Percentiles rank a stretch among this genome's conserved stretches.
Evolutionary conservation across 2,797 vertebrate species (phyloP).

Genomic region (Intellagama lesueurii): DNA sequence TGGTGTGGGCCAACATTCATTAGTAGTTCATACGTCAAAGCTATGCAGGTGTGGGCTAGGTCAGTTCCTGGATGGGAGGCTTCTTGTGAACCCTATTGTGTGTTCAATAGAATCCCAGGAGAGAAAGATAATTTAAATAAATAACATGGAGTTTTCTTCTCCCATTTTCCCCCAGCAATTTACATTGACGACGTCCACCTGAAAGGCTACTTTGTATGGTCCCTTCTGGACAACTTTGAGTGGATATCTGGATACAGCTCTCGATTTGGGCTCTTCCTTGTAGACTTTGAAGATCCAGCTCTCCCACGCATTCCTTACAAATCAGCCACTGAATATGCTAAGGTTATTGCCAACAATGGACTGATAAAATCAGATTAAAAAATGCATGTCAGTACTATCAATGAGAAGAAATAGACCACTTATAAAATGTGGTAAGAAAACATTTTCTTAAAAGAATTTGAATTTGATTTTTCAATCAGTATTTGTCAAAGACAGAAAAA

Average conservation of each 20-base stretch:
- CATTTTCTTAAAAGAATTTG: background rate
- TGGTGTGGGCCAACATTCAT: background rate
- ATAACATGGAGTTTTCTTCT: background rate
- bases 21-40: background rate
- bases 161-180: conserved; percentile 72
- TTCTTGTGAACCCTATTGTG: background rate
- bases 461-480: background rate
- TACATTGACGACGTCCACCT: conserved; percentile 77
- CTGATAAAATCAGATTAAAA: conserved; percentile 7
- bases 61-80: background rate
- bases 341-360: conserved; percentile 78
- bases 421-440: background rate
- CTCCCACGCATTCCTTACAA: conserved; percentile 78
- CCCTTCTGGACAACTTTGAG: conserved; percentile 87
- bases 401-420: background rate
- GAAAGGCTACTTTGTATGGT: conserved; percentile 82
- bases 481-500: background rate
- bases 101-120: background rate
- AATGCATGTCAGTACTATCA: background rate
- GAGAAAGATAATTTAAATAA: background rate
- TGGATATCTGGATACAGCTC: conserved; percentile 81
- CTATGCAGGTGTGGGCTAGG: too few relatives aligned
- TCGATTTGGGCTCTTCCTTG: conserved; percentile 86
- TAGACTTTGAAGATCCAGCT: conserved; percentile 80
- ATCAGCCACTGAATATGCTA: conserved; percentile 83